phyloP scores from a whole-genome alignment of 2,797 vertebrate species.

The Borostomias antarcticus region DNA sequence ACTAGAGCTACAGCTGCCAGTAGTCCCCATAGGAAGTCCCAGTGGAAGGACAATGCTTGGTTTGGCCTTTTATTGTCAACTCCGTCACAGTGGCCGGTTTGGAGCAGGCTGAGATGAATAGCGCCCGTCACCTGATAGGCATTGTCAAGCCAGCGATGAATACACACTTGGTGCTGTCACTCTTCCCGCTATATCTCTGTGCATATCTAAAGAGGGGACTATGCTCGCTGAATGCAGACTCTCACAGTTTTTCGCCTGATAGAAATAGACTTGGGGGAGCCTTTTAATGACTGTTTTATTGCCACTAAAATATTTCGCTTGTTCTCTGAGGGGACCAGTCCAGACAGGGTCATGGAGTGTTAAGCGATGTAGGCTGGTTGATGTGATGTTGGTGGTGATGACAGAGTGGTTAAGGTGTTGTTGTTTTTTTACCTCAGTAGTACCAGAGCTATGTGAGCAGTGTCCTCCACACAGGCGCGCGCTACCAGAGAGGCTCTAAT shows the following conservation, averaged over 20 bases:
- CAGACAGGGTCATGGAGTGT: neutral
- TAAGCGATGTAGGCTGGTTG: neutral
- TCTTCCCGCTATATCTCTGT: conserved; percentile 1
- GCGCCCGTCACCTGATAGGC: conserved; percentile 9
- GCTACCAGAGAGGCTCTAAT: conserved; percentile 31
- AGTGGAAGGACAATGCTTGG: conserved; percentile 12
- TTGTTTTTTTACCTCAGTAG: neutral
- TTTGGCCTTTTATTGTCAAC: neutral
- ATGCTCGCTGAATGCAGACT: conserved; percentile 22
- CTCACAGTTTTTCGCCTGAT: conserved; percentile 30
- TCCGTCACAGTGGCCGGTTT: neutral
- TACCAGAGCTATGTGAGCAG: conserved; percentile 21
- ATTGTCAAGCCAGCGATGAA: conserved; percentile 19
- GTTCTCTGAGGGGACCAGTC: neutral
- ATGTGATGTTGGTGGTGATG: neutral
- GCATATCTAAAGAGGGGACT: neutral
- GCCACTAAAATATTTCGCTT: conserved; percentile 37
- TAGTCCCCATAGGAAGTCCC: conserved; percentile 27
- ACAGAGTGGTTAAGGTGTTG: neutral
- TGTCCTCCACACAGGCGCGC: neutral
- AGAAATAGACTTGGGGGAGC: conserved; percentile 21
- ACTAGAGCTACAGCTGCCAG: conserved; percentile 12
- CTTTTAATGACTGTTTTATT: conserved; percentile 28
- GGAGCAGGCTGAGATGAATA: neutral
- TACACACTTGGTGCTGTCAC: neutral